Percentiles rank a stretch among this genome's conserved stretches.
Conservation (phyloP, 2,888 invertebrate genomes). For the Pterobdella sp. region DNA sequence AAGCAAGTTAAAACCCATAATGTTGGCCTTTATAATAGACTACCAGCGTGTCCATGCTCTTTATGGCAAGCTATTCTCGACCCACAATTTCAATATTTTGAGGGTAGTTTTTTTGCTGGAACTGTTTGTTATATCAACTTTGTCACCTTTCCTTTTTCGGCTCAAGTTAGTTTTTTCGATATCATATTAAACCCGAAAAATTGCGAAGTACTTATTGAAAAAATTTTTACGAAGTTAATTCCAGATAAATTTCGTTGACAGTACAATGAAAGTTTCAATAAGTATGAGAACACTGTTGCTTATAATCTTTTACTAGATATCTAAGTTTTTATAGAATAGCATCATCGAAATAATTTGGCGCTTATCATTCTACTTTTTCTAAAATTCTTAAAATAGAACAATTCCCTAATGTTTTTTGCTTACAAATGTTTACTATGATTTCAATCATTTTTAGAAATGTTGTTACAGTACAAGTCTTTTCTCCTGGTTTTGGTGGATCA, state of each 20-base stretch:
- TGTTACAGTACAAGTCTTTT: conserved; percentile 20
- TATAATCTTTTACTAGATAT: not conserved
- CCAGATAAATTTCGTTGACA: not conserved
- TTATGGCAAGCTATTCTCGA: conserved; percentile 31
- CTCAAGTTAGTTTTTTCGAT: conserved; percentile 15
- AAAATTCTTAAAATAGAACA: too few species aligned
- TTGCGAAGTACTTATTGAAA: too few species aligned
- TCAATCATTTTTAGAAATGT: too few species aligned
- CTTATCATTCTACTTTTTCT: not conserved
- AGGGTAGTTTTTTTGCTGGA: not conserved
- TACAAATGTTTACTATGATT: not conserved
- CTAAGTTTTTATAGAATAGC: not conserved
- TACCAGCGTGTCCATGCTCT: conserved; percentile 29
- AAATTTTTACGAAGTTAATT: too few species aligned
- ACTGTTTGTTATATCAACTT: conserved; percentile 21
- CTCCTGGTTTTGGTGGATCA: conserved; percentile 16
- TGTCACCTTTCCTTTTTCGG: conserved; percentile 9
- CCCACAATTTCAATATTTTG: conserved; percentile 15
- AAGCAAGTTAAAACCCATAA: conserved; percentile 7
- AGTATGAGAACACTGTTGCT: not conserved
- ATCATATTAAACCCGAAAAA: not conserved
- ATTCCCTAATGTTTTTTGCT: not conserved
- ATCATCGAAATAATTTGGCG: not conserved
- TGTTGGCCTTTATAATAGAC: not conserved
- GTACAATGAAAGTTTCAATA: not conserved